Evolutionary conservation across 2,113 vertebrate species (phyloP), one percentile per base, ranked within the genome.

Genomic region (Nannobrachium achirus): DNA sequence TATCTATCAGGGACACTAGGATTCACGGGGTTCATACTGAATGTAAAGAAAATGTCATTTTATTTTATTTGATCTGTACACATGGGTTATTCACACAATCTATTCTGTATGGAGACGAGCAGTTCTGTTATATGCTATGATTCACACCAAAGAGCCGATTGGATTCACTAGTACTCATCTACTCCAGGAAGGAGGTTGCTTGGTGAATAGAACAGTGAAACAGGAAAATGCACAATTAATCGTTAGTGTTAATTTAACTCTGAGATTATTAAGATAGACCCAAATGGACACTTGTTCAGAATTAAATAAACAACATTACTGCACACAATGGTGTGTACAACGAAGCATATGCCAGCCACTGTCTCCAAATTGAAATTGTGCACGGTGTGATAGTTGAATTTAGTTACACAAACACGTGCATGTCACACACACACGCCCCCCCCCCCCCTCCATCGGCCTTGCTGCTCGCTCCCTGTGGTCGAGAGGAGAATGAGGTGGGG

Each of bases 381-480:
- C n/a, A n/a, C n/a, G n/a, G n/a, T n/a, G 25, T 73, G 19, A 60
- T 67, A 45, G 42, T 20, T 55, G 67, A 45, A 25, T 25, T 25
- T 25, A 4, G 25, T 4, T 20, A 15, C 46, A 2, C 16, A 8
- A 41, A 9, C 16, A 2, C 59, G 16, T 4, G 19, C 45, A 33
- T n/a, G n/a, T n/a, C 44, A 33, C 60, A 58, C 44, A 52, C 18
- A 51, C 44, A 38, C 60, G 9, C n/a, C 1, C 1, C 16, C 55
- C 7, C n/a, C 10, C 45, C n/a, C 64, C 8, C 53, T 16, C 42
- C 19, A 48, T 56, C 25, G 25, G 25, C 25, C 25, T 25, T 25
- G 25, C 2, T 25, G 25, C 25, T 25, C 25, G 2, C 58, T 68
- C 59, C 25, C 13, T 8, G 15, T 39, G 11, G 14, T 48, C 2